Base-by-base conservation (phyloP, 1,140 invertebrate species). In the Sesamia nonagrioides region DNA sequence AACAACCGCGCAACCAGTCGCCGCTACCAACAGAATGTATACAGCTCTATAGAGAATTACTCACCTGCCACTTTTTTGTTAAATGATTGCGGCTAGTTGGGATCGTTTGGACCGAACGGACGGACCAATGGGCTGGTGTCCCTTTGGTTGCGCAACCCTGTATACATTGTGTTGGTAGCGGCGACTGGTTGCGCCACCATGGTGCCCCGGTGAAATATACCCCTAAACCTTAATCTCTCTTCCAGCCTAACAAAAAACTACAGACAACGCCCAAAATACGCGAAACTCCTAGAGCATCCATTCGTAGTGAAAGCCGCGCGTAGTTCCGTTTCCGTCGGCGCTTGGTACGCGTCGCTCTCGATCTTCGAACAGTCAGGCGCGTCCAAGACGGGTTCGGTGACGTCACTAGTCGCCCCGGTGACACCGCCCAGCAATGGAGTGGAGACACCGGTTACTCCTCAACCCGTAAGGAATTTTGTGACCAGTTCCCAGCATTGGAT, bases 241-340 rank as follows among this genome's bases (percentile, higher is more conserved):
- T 97, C 85, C 94, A 99, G 98, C 95, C 96, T 99, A 90, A 98
- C 97, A 83, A 99, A 99, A 95, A 97, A 99, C 95, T 98, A 98
- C 89, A 96, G 97, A 88, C 95, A 98, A 82, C 96, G 99, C 81
- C 99, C 99, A 73, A 99, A 99, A 95, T 99, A 99, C 95, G 97
- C 96, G 69, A 97, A 98, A 91, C 96, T 99, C 1, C 96, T 99
- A 86, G 97, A 98, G 83, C 98, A 99, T 91, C 96, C 97, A 33
- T 99, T 99, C 95, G 97, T 99, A 33, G 96, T 96, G 91, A 97
- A 97, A 78, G 98, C 98, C 74, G 97, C 98, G 80, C 94, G 93
- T 9, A 95, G 95, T 74, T 92, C 96, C 60, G 97, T 98, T 35
- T 97, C 98, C 90, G 97, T 99, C 58, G 97, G 97, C 60, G 95